Evolutionary conservation across 2,888 invertebrate genomes (phyloP), one percentile per base, ranked within the genome.

Genomic region (Ochropleura plecta): DNA sequence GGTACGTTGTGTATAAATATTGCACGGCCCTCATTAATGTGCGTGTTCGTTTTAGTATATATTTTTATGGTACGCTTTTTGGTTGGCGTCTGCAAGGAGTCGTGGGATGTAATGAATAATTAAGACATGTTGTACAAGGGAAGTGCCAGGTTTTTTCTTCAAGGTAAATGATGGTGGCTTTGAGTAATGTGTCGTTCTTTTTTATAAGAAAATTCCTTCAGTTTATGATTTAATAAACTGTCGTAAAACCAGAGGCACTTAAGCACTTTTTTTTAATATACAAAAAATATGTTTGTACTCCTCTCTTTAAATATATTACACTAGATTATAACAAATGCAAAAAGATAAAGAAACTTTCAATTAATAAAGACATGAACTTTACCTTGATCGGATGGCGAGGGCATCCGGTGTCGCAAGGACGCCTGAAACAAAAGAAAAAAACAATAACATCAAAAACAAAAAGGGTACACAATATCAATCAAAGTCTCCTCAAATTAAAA

Each of bases 1-100:
- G 96, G 95, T 94, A 92, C 94, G 93, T 94, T 94, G 95, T 95
- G 95, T 96, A 96, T 96, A 96, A 96, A 96, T 96, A 96, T 96
- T 96, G 96, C 95, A 96, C 94, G 94, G 94, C 91, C 91, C 95
- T 95, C 96, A 95, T 96, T 96, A 96, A 96, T 94, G 96, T 95
- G 95, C 95, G 94, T 95, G 95, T 95, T 95, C 95, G 95, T 93
- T 95, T 94, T 94, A 93, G 92, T 94, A 94, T 92, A 94, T 92
- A 95, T 96, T 96, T 96, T 96, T 96, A 96, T 92, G 93, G 92
- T 89, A 87, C 87, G 91, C 91, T 92, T 94, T 93, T 94, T 91
- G 90, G 91, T 84, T 91, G 92, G 91, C 93, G 92, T 91, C 91
- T 92, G 91, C 90, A 91, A 93, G 93, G 89, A 92, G 90, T 90